Evolutionary conservation across 2,888 invertebrate species (phyloP).

Genomic region (Tolmerus cingulatus): DNA sequence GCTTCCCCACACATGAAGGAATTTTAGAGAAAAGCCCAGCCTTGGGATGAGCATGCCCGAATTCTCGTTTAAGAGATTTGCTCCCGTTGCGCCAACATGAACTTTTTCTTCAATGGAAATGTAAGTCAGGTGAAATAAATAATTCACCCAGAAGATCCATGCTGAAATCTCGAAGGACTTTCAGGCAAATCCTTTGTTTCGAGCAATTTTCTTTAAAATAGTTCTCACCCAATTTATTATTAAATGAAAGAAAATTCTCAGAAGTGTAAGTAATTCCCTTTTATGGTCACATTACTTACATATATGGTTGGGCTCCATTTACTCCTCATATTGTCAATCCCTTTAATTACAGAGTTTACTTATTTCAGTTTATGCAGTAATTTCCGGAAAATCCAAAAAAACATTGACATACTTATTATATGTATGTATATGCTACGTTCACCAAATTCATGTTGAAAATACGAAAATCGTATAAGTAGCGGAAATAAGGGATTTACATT

Average conservation of each 20-base stretch:
- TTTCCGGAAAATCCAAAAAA: too few relatives aligned
- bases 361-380: too few relatives aligned
- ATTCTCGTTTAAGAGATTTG: neutral
- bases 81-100: neutral
- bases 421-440: too few relatives aligned
- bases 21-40: neutral
- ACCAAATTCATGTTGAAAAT: too few relatives aligned
- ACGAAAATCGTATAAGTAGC: too few relatives aligned
- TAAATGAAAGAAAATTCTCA: neutral
- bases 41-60: neutral
- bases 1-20: neutral
- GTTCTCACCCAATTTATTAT: neutral
- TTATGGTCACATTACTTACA: neutral
- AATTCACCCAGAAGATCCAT: neutral
- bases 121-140: neutral
- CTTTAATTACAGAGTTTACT: too few relatives aligned
- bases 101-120: neutral
- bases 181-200: neutral
- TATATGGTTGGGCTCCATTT: neutral
- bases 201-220: neutral
- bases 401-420: too few relatives aligned
- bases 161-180: neutral
- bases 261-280: neutral
- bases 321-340: too few relatives aligned
- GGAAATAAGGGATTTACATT: too few relatives aligned